Conservation (phyloP, 2,888 invertebrate genomes). For the Oligia strigilis region DNA sequence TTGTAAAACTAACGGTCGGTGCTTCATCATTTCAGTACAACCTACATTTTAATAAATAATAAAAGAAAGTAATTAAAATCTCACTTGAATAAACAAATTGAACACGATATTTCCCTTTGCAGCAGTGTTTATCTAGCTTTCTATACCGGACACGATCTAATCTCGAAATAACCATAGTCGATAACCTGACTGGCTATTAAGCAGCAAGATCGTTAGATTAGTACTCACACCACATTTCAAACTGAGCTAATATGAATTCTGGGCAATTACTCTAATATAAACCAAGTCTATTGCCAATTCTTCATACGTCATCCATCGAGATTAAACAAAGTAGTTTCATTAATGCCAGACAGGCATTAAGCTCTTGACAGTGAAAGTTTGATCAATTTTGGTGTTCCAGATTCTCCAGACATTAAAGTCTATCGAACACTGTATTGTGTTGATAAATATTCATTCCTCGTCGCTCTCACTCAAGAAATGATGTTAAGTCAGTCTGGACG, state of each 20-base stretch:
- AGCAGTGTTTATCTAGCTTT: conserved; percentile 61
- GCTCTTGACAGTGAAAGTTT: conserved; percentile 71
- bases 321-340: conserved; percentile 50
- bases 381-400: conserved; percentile 60
- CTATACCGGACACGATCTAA: conserved; percentile 71
- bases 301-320: conserved; percentile 28
- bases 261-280: conserved; percentile 32
- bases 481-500: conserved; percentile 69
- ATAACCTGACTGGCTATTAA: conserved; percentile 68
- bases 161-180: conserved; percentile 65
- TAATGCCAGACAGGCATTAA: conserved; percentile 58
- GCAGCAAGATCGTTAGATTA: conserved; percentile 69
- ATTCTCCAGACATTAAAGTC: conserved; percentile 51
- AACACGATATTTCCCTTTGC: conserved; percentile 47
- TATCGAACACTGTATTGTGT: conserved; percentile 29
- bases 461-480: conserved; percentile 33
- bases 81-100: conserved; percentile 40
- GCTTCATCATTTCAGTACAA: conserved; percentile 28
- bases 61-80: conserved; percentile 47
- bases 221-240: conserved; percentile 60
- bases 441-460: conserved; percentile 42
- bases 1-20: conserved; percentile 26
- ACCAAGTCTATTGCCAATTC: conserved; percentile 32
- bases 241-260: conserved; percentile 55
- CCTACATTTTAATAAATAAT: conserved; percentile 30